Evolutionary conservation across 2,797 vertebrate genomes (phyloP), one percentile per base, ranked within the genome.

Genomic region (Mus spretus): DNA sequence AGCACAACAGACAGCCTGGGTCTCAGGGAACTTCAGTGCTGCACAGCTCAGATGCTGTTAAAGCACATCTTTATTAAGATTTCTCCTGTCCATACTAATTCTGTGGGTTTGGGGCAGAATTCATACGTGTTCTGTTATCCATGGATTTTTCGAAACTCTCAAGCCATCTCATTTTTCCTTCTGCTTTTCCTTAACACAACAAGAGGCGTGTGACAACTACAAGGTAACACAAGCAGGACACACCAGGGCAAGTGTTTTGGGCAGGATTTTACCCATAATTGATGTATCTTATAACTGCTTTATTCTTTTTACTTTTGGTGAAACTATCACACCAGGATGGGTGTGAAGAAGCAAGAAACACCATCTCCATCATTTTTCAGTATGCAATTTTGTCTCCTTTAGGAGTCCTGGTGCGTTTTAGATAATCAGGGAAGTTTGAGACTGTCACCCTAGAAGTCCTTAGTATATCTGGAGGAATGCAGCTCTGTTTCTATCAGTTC

Each of bases 301-400:
- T 79, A 50, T 84, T 91, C 85, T 95, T 95, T 74, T 53, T 82
- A 90, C 26, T 81, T 85, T 40, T 6, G 74, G 26, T 8, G 55
- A 88, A 26, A 26, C 6, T 13, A 4, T 90, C 12, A 50, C 15
- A 44, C 22, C 47, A 65, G 11, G 20, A 37, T 40, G 7, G 83
- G 44, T 77, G 53, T 14, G 6, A 10, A 57, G 15, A 12, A 50
- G 6, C 9, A 79, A 7, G 6, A n/a, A n/a, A 83, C 37, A 72
- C 44, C 11, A 37, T 37, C 34, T 85, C 53, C 26, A 63, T 82
- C 40, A 50, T 92, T 92, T 87, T 57, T 81, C 50, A 90, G 55
- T n/a, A 31, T 89, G 67, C 15, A 94, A 53, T 72, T 77, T 47
- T 88, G 26, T 28, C n/a, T 59, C 22, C 83, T 91, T n/a, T 87